Base-by-base conservation (phyloP, 2,888 invertebrate genomes). In the Molorchus minor region DNA sequence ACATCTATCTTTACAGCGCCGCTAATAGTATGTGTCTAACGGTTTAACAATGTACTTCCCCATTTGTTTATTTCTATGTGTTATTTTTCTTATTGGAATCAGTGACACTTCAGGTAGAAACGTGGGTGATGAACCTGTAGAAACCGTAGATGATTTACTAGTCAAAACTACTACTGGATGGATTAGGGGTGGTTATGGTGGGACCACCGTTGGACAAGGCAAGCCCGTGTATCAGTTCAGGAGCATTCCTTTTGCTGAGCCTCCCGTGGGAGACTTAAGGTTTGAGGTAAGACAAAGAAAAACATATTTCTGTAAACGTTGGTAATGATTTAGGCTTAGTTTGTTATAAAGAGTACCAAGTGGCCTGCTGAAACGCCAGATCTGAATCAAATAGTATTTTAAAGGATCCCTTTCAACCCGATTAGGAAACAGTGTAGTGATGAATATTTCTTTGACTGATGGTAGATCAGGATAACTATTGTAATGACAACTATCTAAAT, bases 201-300 rank as follows among this genome's bases (percentile, higher is more conserved):
- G 52, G 2, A 59, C 17, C 4, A 47, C 53, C 0, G 12, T 13
- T 3, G 53, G 25, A 7, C 21, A 33, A 4, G 16, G 30, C 2
- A 58, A 44, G 15, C 33, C 43, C 0, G 25, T 51, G 12, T 65
- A 62, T 20, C 41, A 45, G 43, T 65, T 60, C 29, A 60, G 60
- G 25, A 44, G 61, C 17, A 63, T 65, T 16, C 65, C 65, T 4
- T 65, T 51, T 21, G 65, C 65, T 8, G 65, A 65, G 16, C 65
- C 65, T 3, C 65, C 65, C 16, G 58, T 65, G 3, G 65, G 62
- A 4, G 17, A 61, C 36, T 49, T 62, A 33, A 65, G 65, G 44
- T 65, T 65, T 33, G 64, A 59, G 53, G 64, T 64, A 52, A 59
- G 44, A n/a, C n/a, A n/a, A n/a, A n/a, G n/a, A n/a, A n/a, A n/a